Conservation (phyloP, 1,140 invertebrate genomes). For the Drosophila sproati region DNA sequence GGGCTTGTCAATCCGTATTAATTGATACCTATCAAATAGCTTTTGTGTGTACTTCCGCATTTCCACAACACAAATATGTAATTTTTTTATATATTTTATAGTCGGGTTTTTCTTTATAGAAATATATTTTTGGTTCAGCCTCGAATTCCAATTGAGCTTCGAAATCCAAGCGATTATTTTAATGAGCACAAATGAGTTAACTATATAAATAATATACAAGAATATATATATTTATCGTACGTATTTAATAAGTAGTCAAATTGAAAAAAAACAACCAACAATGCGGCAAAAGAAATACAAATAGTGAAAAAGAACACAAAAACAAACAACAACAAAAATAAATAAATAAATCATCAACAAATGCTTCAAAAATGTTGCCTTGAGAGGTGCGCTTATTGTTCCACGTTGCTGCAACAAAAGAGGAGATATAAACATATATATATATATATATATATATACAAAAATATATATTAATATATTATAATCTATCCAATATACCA, state of each 20-base stretch:
- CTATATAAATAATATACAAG: slow-evolving; percentile 28
- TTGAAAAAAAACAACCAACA: slow-evolving; percentile 15
- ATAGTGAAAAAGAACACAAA: background rate
- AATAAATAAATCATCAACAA: slow-evolving; percentile 3
- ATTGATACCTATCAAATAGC: background rate
- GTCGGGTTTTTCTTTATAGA: background rate
- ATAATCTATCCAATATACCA: slow-evolving; percentile 31
- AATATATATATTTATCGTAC: slow-evolving; percentile 23
- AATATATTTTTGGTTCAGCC: slow-evolving; percentile 5
- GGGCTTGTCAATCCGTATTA: background rate
- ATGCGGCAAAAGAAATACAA: slow-evolving; percentile 7
- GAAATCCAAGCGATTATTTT: slow-evolving; percentile 19
- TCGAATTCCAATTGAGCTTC: slow-evolving; percentile 22
- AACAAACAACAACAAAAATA: background rate
- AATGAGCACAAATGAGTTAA: slow-evolving; percentile 44
- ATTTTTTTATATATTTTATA: slow-evolving; percentile 2
- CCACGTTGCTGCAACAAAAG: slow-evolving; percentile 33
- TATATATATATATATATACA: slow-evolving; percentile 22
- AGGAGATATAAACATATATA: slow-evolving; percentile 17
- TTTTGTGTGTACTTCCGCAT: background rate
- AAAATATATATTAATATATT: slow-evolving; percentile 19
- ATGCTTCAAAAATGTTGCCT: slow-evolving; percentile 46
- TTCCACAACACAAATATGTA: slow-evolving; percentile 1
- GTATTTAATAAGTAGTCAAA: slow-evolving; percentile 38
- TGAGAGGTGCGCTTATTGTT: slow-evolving; percentile 48